Percentiles rank a stretch among this genome's conserved stretches.
Conservation (phyloP, 2,113 vertebrate species). For the Tapirus terrestris region DNA sequence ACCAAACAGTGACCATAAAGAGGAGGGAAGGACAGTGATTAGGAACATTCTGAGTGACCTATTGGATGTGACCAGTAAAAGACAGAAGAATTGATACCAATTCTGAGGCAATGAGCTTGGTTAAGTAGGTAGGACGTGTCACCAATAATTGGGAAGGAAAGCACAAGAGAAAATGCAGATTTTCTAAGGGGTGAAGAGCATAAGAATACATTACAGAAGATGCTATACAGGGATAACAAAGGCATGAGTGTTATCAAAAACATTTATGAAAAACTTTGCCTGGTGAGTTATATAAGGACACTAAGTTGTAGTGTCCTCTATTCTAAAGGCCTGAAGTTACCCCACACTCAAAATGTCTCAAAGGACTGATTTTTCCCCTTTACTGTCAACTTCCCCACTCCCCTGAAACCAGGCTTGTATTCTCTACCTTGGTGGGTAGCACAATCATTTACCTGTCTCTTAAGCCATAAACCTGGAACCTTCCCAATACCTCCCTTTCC, state of each 20-base stretch:
- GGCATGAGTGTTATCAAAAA: background rate
- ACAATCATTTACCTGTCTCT: background rate
- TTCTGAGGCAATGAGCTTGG: background rate
- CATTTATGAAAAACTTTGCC: background rate
- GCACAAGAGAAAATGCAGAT: background rate
- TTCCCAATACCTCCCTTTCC: background rate
- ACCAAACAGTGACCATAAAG: background rate
- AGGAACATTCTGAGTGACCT: background rate
- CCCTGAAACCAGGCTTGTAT: background rate
- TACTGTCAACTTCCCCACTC: background rate
- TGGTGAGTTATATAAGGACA: background rate
- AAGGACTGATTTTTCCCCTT: background rate
- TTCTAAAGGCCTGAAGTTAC: background rate
- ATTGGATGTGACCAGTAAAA: background rate
- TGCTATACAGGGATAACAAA: background rate
- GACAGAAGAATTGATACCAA: background rate
- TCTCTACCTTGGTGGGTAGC: background rate
- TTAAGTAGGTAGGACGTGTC: background rate
- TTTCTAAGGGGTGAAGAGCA: background rate
- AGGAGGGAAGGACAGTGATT: background rate
- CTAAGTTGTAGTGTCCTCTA: background rate
- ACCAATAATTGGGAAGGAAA: background rate
- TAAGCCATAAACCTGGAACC: background rate
- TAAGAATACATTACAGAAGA: background rate
- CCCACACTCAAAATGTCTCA: background rate